Base-by-base conservation (phyloP, 2,888 invertebrate species). In the Drosophila nr. perissopoda region DNA sequence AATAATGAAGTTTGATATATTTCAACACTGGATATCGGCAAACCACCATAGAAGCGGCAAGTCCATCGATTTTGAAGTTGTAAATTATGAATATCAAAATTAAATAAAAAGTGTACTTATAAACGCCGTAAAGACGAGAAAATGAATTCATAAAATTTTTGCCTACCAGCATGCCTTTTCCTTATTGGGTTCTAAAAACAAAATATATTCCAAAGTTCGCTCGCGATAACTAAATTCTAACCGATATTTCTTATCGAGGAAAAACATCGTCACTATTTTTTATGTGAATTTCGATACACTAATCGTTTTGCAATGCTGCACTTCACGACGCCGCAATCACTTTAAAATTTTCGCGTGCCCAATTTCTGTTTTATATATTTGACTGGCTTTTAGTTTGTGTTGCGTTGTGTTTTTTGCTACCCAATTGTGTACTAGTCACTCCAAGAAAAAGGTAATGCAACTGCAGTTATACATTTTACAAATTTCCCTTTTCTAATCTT, bases 261-360 rank as follows among this genome's bases (percentile, higher is more conserved):
- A 38, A 38, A 38, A 7, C 18, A 36, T 18, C 16, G 18, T 18
- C 18, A 7, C 18, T 38, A 18, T 38, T 38, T 0, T 18, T 18
- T 18, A 0, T 38, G 7, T 8, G n/a, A n/a, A n/a, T 38, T 38
- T 38, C 3, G 1, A 38, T 40, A 34, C 49, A 64, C n/a, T 64
- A 27, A 2, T 2, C 48, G 2, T 34, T 6, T 21, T 33, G 34
- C 64, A 29, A 48, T 25, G 53, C 36, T 67, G 57, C 42, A 48
- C 13, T 10, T 21, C 7, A 53, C 66, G 66, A 49, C 21, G 49
- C 16, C 18, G 11, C 7, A 42, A 21, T 21, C n/a, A 11, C n/a
- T 11, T 16, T 4, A 6, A 6, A 36, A 16, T 18, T 57, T 16
- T 57, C 25, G 27, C 11, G 18, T 11, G 18, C 11, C 13, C 36